phyloP scores from a whole-genome alignment of 2,888 invertebrate species.

The Galerucella nymphaeae region DNA sequence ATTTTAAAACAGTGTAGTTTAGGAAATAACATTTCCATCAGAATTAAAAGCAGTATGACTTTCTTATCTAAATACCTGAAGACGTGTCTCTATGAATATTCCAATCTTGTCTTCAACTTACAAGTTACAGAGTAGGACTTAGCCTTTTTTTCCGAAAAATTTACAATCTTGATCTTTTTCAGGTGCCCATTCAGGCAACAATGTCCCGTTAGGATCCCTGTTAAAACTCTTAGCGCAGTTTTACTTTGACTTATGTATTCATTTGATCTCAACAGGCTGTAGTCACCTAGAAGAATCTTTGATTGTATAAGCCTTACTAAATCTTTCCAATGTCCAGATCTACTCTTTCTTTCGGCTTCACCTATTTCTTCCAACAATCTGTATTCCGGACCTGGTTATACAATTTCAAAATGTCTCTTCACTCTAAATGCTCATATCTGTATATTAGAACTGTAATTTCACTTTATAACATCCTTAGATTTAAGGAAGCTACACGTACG shows the following conservation, averaged over 20 bases:
- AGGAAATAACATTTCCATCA: slow-evolving; percentile 22
- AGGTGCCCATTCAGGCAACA: no score
- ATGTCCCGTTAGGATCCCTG: no score
- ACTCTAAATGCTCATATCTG: slow-evolving; percentile 65
- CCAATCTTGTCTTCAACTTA: slow-evolving; percentile 64
- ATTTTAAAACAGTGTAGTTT: slow-evolving; percentile 18
- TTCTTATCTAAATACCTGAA: slow-evolving; percentile 63
- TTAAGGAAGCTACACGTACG: slow-evolving; percentile 53
- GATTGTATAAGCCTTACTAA: no score
- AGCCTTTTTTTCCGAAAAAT: no score
- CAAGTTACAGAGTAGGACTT: slow-evolving; percentile 14
- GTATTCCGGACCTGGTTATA: slow-evolving; percentile 18
- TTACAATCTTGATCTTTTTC: no score
- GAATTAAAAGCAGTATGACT: slow-evolving; percentile 3
- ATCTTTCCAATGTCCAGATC: no score
- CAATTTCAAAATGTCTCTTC: slow-evolving; percentile 57
- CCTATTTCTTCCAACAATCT: no score
- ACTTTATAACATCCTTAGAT: slow-evolving; percentile 59
- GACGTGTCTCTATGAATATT: slow-evolving; percentile 66
- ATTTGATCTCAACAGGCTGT: no score
- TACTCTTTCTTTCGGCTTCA: no score
- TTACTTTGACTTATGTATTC: no score
- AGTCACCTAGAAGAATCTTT: no score
- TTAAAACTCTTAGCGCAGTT: no score
- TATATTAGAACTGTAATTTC: slow-evolving; percentile 64